Conservation (phyloP, 2,797 vertebrate genomes). For the Sebastes hubbsi region DNA sequence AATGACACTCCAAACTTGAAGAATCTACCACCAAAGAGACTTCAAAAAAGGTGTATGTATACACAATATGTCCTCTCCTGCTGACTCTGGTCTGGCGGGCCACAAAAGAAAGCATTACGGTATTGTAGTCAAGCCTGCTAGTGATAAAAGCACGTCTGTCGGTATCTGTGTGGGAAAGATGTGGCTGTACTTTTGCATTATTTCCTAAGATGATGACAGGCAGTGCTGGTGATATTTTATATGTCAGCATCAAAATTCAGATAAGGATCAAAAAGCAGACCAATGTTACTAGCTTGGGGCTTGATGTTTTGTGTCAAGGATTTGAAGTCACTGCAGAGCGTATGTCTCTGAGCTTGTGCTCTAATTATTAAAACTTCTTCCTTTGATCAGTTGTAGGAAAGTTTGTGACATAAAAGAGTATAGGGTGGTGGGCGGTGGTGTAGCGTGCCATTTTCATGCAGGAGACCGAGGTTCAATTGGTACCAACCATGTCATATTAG, state of each 20-base stretch:
- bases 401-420: background rate
- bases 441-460: background rate
- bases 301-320: background rate
- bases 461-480: background rate
- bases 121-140: background rate
- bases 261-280: slow-evolving; percentile 17
- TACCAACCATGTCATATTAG: too few relatives aligned
- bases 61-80: background rate
- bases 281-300: background rate
- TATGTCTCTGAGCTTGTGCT: background rate
- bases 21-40: background rate
- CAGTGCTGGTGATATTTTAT: background rate
- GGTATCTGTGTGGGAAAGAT: slow-evolving; percentile 6
- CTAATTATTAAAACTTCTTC: background rate
- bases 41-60: background rate
- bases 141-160: slow-evolving; percentile 1
- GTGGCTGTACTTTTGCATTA: background rate
- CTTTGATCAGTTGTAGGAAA: background rate
- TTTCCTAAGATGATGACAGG: slow-evolving; percentile 22
- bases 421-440: background rate
- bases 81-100: slow-evolving; percentile 7
- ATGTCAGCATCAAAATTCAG: background rate
- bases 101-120: slow-evolving; percentile 13
- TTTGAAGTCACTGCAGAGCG: background rate
- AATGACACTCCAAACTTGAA: too few relatives aligned